Conservation (phyloP, 2,888 invertebrate species). For the Rotaria sp. region DNA sequence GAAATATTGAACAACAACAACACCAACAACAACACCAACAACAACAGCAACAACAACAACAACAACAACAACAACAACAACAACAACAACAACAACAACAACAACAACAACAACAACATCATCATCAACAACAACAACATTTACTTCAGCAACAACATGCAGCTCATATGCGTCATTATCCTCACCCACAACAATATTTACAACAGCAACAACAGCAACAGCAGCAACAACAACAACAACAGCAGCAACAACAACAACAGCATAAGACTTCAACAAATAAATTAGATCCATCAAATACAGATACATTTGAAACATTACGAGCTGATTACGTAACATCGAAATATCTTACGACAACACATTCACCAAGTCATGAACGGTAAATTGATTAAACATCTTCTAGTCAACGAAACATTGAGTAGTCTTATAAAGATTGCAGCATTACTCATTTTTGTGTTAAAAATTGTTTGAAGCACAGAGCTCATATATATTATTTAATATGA, state of each 20-base stretch:
- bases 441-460: no score
- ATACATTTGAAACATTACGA: constrained; percentile 7
- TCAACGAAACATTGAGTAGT: no score
- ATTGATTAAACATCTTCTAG: no score
- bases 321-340: neutral
- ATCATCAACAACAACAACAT: neutral
- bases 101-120: neutral
- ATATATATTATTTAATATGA: no score
- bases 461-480: no score
- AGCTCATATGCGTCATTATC: no score
- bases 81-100: neutral
- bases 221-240: neutral
- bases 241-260: neutral
- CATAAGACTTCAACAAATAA: neutral
- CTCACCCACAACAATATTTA: neutral
- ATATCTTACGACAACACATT: constrained; percentile 1
- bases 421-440: no score
- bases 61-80: neutral
- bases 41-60: neutral
- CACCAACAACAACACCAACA: neutral
- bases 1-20: neutral
- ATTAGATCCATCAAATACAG: neutral
- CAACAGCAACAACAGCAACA: neutral
- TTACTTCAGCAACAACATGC: neutral
- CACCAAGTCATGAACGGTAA: neutral